Evolutionary conservation across 2,797 vertebrate species (phyloP).

Genomic region (Bovichtus variegatus): DNA sequence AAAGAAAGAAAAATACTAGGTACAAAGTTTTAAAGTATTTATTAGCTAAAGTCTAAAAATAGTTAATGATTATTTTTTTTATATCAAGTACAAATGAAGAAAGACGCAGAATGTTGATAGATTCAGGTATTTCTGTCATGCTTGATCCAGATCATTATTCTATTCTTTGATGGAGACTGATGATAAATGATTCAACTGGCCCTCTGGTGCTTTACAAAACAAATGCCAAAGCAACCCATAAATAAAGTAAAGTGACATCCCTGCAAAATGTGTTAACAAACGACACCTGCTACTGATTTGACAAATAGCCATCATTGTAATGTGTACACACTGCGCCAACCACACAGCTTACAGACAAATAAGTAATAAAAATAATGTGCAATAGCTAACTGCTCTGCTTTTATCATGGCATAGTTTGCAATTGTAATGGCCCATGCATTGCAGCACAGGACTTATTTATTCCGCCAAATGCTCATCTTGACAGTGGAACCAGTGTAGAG

Average conservation of each 20-base stretch:
- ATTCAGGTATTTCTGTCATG: not conserved
- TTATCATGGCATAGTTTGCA: constrained; percentile 60
- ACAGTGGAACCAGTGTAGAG: constrained; percentile 27
- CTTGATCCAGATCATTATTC: not conserved
- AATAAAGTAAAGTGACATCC: not conserved
- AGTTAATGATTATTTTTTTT: not conserved
- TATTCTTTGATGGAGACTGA: not conserved
- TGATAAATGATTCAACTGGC: constrained; percentile 31
- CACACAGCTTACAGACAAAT: not conserved
- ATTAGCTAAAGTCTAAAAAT: not conserved
- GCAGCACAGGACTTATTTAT: constrained; percentile 59
- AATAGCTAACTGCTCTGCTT: constrained; percentile 14
- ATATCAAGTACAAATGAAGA: not conserved
- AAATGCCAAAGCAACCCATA: not conserved
- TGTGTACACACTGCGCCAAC: not conserved
- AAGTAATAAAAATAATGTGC: not conserved
- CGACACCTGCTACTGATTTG: constrained; percentile 10
- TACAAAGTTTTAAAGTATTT: not conserved
- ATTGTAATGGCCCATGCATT: constrained; percentile 60
- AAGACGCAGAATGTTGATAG: not conserved
- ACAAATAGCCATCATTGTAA: not conserved
- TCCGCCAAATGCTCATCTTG: constrained; percentile 44
- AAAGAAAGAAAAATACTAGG: not conserved
- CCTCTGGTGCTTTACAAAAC: not conserved
- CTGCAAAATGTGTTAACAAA: not conserved